phyloP scores from a whole-genome alignment of 2,113 vertebrate species.

The Petroica traversi region DNA sequence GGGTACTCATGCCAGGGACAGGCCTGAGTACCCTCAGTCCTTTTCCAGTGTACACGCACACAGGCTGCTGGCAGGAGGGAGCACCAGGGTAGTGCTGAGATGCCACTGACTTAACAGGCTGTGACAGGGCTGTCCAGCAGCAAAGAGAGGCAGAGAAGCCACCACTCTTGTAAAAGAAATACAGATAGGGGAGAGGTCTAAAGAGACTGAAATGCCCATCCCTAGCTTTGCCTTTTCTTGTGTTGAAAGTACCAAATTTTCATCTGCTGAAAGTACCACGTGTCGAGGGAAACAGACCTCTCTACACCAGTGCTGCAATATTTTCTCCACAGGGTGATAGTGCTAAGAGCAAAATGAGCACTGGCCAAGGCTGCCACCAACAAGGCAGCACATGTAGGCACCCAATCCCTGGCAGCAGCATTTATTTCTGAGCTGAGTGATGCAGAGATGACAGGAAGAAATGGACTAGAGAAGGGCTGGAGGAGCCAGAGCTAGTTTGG shows the following conservation, averaged over 20 bases:
- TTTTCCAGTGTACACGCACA: neutral
- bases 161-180: neutral
- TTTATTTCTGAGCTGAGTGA: neutral
- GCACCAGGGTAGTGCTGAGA: neutral
- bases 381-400: rapidly evolving
- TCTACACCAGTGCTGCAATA: neutral
- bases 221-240: neutral
- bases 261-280: neutral
- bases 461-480: slow-evolving; percentile 1
- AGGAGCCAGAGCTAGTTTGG: neutral
- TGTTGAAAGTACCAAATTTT: neutral
- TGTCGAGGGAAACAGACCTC: neutral
- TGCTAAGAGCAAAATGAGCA: neutral
- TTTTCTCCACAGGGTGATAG: neutral
- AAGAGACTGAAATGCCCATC: neutral
- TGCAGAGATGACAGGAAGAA: neutral
- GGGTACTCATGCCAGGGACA: neutral
- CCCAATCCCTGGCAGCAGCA: neutral
- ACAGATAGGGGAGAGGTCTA: neutral
- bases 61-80: neutral
- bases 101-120: neutral
- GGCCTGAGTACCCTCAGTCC: neutral
- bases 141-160: neutral
- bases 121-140: slow-evolving; percentile 43
- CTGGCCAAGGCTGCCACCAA: neutral